Conservation (phyloP, 2,113 vertebrate species). For the Pachycephala philippinensis region DNA sequence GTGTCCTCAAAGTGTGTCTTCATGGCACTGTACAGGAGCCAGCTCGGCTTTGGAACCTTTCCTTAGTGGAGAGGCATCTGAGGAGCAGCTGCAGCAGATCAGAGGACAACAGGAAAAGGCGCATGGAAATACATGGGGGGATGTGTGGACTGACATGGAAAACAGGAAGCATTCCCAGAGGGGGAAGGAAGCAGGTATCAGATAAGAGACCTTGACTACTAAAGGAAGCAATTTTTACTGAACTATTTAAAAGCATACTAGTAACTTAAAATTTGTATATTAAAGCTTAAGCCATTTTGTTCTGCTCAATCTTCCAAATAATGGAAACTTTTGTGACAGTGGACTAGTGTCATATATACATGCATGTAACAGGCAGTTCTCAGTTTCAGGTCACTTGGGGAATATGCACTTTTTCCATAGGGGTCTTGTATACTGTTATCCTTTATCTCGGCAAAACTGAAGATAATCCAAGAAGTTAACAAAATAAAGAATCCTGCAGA, state of each 20-base stretch:
- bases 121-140: neutral
- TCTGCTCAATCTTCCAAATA: neutral
- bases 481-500: neutral
- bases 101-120: slow-evolving; percentile 30
- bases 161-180: slow-evolving; percentile 22
- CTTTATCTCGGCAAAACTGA: neutral
- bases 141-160: neutral
- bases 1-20: neutral
- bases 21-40: neutral
- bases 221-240: slow-evolving; percentile 1
- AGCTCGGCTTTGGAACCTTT: neutral
- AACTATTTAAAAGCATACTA: neutral
- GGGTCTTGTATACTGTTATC: neutral
- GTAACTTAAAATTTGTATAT: neutral
- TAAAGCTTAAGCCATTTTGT: neutral
- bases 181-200: slow-evolving; percentile 21
- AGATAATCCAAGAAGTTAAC: neutral
- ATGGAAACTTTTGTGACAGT: neutral
- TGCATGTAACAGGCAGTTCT: neutral
- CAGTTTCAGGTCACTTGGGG: neutral
- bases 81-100: slow-evolving; percentile 29
- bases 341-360: neutral
- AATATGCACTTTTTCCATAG: neutral
- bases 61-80: neutral
- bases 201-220: slow-evolving; percentile 6